Percentiles rank a stretch among this genome's conserved stretches.
phyloP scores from a whole-genome alignment of 2,113 vertebrate genomes.

The Fukomys damarensis region DNA sequence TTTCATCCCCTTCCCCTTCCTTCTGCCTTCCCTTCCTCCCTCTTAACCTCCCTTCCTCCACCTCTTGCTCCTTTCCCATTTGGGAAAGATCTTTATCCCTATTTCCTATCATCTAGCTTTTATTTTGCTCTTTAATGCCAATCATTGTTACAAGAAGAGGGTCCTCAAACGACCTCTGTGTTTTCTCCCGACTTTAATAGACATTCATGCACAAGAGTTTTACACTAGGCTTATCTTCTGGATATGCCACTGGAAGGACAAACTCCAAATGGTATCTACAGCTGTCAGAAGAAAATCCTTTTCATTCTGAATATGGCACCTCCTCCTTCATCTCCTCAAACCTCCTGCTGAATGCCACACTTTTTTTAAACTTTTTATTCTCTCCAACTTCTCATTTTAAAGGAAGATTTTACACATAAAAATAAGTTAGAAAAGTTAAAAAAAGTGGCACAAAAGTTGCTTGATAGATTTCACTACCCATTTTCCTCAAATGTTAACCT shows the following conservation, averaged over 20 bases:
- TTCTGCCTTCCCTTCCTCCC: not conserved
- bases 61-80: not conserved
- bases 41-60: not conserved
- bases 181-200: not conserved
- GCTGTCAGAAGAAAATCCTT: not conserved
- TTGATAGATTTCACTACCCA: not conserved
- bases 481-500: not conserved
- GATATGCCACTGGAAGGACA: not conserved
- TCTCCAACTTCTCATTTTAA: slow-evolving; percentile 40
- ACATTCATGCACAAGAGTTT: slow-evolving; percentile 15
- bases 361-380: not conserved
- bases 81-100: not conserved
- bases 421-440: not conserved
- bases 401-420: not conserved
- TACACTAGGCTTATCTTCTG: not conserved
- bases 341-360: not conserved
- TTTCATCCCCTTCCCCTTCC: not conserved
- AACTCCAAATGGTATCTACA: not conserved
- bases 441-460: not conserved
- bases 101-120: not conserved
- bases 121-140: not conserved
- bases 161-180: not conserved
- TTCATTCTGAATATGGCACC: not conserved
- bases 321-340: not conserved
- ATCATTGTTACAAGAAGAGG: not conserved